Base-by-base conservation (phyloP, 2,113 vertebrate species). In the human region DNA sequence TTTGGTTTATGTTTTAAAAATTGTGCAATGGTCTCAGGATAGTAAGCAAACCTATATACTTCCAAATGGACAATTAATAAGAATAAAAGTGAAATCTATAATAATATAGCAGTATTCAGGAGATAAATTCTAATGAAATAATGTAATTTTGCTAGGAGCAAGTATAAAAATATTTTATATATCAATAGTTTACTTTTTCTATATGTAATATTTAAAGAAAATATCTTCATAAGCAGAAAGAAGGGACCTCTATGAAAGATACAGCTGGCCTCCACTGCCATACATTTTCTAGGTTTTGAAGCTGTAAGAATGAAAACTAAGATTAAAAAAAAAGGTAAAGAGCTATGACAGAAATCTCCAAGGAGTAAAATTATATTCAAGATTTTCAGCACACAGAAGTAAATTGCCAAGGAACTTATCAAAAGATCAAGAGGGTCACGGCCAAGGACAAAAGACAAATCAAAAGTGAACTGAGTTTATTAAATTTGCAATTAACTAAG, bases 381-480 rank as follows among this genome's bases (percentile, higher is more conserved):
- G 2, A 12, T 5, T 82, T 23, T 52, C 17, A 59, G 18, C 3
- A 0, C 48, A 78, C 18, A 12, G 13, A 57, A 84, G 0, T 57
- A n/a, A 93, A 55, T 70, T 64, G 64, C 12, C 30, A 64, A 64
- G 4, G 30, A 90, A 4, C 5, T 14, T 55, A 11, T 16, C 25
- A 32, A 94, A 79, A 55, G 4, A 27, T n/a, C 12, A 32, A 4
- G 10, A 32, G 2, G 2, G 9, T 1, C 4, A 17, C 8, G 2
- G 13, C 9, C 48, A 79, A 61, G 14, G 9, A 13, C 75, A 12
- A 64, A 81, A 22, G 9, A 32, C 2, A 75, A 66, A 40, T 48
- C 0, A 38, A 16, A 73, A 2, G 6, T 20, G 0, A 48, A 45
- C 18, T 2, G 20, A 61, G 22, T 35, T 66, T 45, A 40, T 9